A percentile compares a stretch with the other conserved stretches of the same genome.
Evolutionary conservation across 1,140 invertebrate genomes (phyloP).

Genomic region (Leptopilina clavipes): DNA sequence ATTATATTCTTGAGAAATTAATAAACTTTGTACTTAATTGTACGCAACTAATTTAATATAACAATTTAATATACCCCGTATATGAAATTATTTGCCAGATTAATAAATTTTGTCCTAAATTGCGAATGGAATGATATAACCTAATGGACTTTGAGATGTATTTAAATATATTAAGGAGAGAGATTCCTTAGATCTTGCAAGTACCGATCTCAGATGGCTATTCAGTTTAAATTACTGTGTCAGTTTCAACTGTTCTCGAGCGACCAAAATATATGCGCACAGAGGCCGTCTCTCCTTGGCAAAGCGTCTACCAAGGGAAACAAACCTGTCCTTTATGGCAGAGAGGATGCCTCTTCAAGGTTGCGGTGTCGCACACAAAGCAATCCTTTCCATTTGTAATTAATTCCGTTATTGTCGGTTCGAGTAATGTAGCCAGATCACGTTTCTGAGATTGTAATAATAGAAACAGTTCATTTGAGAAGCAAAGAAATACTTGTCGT

Average conservation of each 20-base stretch:
- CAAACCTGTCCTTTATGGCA: constrained; percentile 13
- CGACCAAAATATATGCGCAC: constrained; percentile 11
- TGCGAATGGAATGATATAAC: too few relatives aligned
- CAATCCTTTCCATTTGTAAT: constrained; percentile 19
- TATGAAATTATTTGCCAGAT: too few relatives aligned
- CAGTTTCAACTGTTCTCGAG: constrained; percentile 22
- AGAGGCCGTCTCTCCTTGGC: constrained; percentile 12
- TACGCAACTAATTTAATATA: too few relatives aligned
- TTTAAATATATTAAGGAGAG: not conserved
- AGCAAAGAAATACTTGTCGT: constrained; percentile 49
- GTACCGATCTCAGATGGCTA: not conserved
- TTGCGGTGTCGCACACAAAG: not conserved
- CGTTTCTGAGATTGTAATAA: not conserved
- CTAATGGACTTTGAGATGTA: not conserved
- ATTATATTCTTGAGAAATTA: too few relatives aligned
- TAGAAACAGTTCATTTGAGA: constrained; percentile 41
- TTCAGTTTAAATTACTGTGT: not conserved
- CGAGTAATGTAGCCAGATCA: not conserved
- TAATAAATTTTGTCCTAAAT: too few relatives aligned
- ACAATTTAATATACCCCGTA: too few relatives aligned
- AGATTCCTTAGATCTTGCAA: not conserved
- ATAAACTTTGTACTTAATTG: too few relatives aligned
- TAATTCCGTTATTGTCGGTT: constrained; percentile 2
- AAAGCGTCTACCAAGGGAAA: constrained; percentile 7
- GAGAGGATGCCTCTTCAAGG: not conserved